Evolutionary conservation across 2,888 invertebrate species (phyloP).

Genomic region (Pasiphila rectangulata): DNA sequence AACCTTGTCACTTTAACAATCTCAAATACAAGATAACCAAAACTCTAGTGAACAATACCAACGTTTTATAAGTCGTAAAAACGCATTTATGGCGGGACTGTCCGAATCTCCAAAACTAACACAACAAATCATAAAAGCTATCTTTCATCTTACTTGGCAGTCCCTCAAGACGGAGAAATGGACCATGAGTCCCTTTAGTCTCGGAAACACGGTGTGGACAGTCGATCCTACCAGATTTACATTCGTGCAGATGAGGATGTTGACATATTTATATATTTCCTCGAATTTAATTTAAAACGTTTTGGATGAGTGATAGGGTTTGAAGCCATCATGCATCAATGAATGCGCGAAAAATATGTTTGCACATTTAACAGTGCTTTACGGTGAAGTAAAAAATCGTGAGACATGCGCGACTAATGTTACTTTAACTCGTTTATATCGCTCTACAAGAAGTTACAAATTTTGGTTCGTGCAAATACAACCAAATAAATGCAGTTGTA

Average conservation of each 20-base stretch:
- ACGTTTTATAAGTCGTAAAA: conserved; percentile 15
- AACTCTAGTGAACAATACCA: not conserved
- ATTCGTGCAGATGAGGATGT: no score
- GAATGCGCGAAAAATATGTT: no score
- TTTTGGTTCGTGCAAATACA: no score
- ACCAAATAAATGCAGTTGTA: no score
- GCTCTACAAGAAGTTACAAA: no score
- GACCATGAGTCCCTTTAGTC: conserved; percentile 12
- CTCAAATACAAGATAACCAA: not conserved
- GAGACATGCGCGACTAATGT: no score
- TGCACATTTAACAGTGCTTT: no score
- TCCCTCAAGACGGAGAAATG: conserved; percentile 17
- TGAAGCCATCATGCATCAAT: no score
- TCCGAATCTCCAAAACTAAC: conserved; percentile 22
- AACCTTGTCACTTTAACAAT: no score
- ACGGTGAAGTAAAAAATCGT: no score
- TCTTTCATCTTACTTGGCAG: conserved; percentile 13
- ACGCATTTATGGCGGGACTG: conserved; percentile 15
- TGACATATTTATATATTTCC: no score
- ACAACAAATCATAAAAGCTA: conserved; percentile 27
- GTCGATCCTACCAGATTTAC: not conserved
- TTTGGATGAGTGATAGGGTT: not conserved
- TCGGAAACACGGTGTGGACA: not conserved
- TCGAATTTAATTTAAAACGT: not conserved
- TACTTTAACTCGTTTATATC: no score